phyloP scores from a whole-genome alignment of 2,797 vertebrate species.

The Mormyrops boulengeri region DNA sequence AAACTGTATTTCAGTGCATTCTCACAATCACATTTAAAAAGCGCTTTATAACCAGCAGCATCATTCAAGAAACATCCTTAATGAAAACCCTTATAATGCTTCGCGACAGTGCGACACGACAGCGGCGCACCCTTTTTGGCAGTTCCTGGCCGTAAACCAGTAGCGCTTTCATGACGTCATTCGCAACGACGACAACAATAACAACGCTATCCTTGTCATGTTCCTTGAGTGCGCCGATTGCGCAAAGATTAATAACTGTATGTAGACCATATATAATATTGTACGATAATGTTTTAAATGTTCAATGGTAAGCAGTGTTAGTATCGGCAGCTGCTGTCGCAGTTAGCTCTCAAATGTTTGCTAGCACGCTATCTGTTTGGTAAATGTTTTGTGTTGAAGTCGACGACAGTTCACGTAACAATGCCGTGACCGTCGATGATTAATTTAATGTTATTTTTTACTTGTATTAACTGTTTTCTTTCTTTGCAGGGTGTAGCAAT shows the following conservation, averaged over 20 bases:
- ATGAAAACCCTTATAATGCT: background rate
- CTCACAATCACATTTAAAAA: background rate
- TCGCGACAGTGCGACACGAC: background rate
- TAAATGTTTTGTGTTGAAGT: conserved; percentile 3
- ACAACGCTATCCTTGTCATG: background rate
- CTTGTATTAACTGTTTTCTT: background rate
- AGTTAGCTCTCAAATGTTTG: background rate
- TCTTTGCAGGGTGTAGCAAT: background rate
- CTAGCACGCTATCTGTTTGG: background rate
- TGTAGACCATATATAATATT: background rate
- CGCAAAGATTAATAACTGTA: background rate
- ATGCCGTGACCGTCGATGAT: background rate
- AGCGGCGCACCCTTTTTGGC: background rate
- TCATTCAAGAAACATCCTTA: background rate
- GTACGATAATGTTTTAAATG: background rate
- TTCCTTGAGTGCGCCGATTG: background rate
- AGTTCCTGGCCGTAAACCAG: background rate
- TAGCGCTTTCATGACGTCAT: background rate
- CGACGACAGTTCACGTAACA: background rate
- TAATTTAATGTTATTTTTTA: background rate
- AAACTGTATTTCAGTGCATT: background rate
- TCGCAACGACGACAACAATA: conserved; percentile 10
- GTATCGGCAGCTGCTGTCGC: background rate
- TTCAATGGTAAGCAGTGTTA: conserved; percentile 11
- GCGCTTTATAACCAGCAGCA: background rate